Percentiles rank a stretch among this genome's conserved stretches.
phyloP scores from a whole-genome alignment of 2,113 vertebrate genomes.

The Hyaena hyaena region DNA sequence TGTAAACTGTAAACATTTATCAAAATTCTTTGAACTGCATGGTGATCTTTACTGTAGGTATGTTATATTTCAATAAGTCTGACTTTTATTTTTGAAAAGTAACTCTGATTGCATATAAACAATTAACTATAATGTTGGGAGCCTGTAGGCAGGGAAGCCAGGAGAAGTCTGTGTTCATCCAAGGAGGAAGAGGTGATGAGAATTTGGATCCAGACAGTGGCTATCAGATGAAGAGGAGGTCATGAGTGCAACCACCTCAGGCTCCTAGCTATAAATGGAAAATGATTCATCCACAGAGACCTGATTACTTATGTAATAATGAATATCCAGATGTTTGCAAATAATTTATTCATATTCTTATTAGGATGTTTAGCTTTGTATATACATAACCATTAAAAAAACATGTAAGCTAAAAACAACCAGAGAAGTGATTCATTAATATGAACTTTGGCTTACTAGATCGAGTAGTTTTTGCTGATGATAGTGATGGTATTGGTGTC shows the following conservation, averaged over 20 bases:
- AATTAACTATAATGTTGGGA: not conserved
- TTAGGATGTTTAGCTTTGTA: not conserved
- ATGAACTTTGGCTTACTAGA: constrained; percentile 29
- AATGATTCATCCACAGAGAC: not conserved
- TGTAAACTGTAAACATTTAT: not conserved
- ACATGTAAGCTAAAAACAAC: not conserved
- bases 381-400: not conserved
- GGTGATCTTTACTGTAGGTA: not conserved
- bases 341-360: not conserved
- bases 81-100: not conserved
- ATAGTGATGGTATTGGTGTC: not conserved
- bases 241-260: not conserved
- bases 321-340: not conserved
- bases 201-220: not conserved
- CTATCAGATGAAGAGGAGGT: not conserved
- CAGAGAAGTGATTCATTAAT: not conserved
- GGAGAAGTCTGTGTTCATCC: too few species aligned
- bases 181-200: not conserved
- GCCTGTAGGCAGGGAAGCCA: not conserved
- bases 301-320: not conserved
- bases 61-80: not conserved
- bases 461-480: not conserved
- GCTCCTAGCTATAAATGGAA: not conserved
- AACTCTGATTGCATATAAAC: not conserved
- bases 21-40: not conserved